These are phyloP conservation scores for Mayetiola destructor DNA, from an alignment of 2,888 invertebrate species.

Conservation along the genomic window DNA sequence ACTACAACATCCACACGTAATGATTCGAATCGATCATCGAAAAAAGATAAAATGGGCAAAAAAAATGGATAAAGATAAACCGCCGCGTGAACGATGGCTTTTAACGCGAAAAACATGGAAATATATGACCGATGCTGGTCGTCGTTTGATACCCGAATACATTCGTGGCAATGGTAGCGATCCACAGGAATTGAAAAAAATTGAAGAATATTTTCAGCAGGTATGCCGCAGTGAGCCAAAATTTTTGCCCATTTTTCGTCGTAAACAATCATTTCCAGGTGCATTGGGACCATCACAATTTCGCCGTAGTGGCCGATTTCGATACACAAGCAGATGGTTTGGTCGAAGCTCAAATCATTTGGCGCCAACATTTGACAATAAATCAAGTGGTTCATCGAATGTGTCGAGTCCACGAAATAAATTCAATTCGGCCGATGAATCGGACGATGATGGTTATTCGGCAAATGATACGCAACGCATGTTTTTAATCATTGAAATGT, in stretches of 20 bases:
- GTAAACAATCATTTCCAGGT: slow-evolving; percentile 69
- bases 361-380: slow-evolving; percentile 34
- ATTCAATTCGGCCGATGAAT: slow-evolving; percentile 28
- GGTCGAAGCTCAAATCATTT: slow-evolving; percentile 42
- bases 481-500: slow-evolving; percentile 48
- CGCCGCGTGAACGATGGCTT: slow-evolving; percentile 66
- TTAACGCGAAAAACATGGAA: slow-evolving; percentile 80
- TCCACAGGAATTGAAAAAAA: slow-evolving; percentile 60
- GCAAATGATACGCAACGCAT: slow-evolving; percentile 23
- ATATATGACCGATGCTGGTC: slow-evolving; percentile 83
- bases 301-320: background rate
- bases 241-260: slow-evolving; percentile 54
- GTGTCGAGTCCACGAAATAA: slow-evolving; percentile 16
- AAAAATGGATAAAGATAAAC: slow-evolving; percentile 10
- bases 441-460: slow-evolving; percentile 20
- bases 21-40: background rate
- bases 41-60: background rate
- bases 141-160: slow-evolving; percentile 64
- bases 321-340: background rate
- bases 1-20: background rate
- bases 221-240: slow-evolving; percentile 63
- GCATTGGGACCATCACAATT: slow-evolving; percentile 34
- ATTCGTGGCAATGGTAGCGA: slow-evolving; percentile 49
- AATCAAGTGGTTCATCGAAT: slow-evolving; percentile 23
- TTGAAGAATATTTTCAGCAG: slow-evolving; percentile 73